These are phyloP conservation scores for Ceraclea dissimilis DNA, from an alignment of 2,888 invertebrate genomes.

Conservation along the genomic window DNA sequence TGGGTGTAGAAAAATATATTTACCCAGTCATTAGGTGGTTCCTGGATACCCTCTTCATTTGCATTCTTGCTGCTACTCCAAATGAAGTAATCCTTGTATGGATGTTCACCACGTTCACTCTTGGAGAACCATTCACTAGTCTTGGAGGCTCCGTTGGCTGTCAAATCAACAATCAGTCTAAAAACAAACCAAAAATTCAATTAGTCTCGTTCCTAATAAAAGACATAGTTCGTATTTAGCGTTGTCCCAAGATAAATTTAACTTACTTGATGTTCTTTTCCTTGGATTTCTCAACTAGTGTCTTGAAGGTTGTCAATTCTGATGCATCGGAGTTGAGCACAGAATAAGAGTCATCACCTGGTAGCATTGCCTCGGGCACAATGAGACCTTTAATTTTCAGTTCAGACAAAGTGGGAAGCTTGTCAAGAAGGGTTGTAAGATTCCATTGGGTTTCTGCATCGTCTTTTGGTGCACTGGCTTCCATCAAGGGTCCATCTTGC, in stretches of 20 bases:
- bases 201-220: too few relatives aligned
- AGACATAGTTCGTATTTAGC: too few relatives aligned
- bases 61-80: constrained; percentile 52
- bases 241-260: too few relatives aligned
- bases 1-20: too few relatives aligned
- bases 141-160: constrained; percentile 63
- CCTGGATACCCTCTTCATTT: constrained; percentile 32
- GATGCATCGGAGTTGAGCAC: constrained; percentile 39
- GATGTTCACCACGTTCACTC: constrained; percentile 50
- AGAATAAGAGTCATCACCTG: constrained; percentile 47
- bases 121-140: constrained; percentile 66
- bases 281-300: constrained; percentile 42
- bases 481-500: constrained; percentile 71
- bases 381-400: constrained; percentile 53
- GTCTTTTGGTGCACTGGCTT: constrained; percentile 39
- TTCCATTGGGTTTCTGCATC: background rate
- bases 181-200: constrained; percentile 11
- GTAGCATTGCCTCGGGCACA: constrained; percentile 53
- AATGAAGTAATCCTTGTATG: constrained; percentile 68
- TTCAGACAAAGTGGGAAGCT: constrained; percentile 17
- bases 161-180: constrained; percentile 63
- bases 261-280: constrained; percentile 44
- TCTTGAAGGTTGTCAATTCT: constrained; percentile 31
- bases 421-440: background rate
- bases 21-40: constrained; percentile 69